Conservation (phyloP, 1,140 invertebrate species). For the Brachionus angularis region DNA sequence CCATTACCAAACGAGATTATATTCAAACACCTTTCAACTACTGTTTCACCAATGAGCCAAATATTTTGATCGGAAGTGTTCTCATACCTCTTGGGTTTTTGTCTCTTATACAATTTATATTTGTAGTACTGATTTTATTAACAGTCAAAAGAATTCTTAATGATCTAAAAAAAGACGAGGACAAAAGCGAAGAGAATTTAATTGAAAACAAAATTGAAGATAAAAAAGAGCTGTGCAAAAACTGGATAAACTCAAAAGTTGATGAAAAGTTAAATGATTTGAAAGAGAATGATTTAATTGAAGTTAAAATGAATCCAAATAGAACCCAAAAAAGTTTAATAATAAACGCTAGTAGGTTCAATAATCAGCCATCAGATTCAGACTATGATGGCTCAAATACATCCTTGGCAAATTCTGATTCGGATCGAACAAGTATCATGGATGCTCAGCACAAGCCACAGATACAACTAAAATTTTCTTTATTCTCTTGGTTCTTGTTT, state of each 20-base stretch:
- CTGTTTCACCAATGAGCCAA: slow-evolving; percentile 33
- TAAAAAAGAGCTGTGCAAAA: slow-evolving; percentile 28
- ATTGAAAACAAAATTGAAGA: slow-evolving; percentile 13
- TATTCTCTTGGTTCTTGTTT: slow-evolving; percentile 4
- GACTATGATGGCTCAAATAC: background rate
- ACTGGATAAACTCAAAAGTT: slow-evolving; percentile 5
- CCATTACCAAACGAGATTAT: slow-evolving; percentile 31
- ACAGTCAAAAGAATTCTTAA: slow-evolving; percentile 30
- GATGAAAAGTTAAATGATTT: too few species aligned
- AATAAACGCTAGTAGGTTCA: too few species aligned
- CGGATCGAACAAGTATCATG: slow-evolving; percentile 40
- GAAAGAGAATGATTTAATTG: slow-evolving; percentile 21
- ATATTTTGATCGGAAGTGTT: slow-evolving; percentile 18
- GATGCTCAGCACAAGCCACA: slow-evolving; percentile 34
- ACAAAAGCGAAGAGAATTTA: too few species aligned
- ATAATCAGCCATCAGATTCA: too few species aligned
- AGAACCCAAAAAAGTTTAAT: slow-evolving; percentile 12
- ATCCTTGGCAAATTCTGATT: slow-evolving; percentile 20
- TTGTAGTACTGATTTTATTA: background rate
- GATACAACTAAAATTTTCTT: slow-evolving; percentile 23
- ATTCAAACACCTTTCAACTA: background rate
- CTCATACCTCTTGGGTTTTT: slow-evolving; percentile 15
- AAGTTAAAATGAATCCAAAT: slow-evolving; percentile 6
- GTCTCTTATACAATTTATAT: background rate
- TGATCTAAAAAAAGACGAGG: slow-evolving; percentile 1